Conservation (phyloP, 23 tunicate species). For the Ascidia mentula region DNA sequence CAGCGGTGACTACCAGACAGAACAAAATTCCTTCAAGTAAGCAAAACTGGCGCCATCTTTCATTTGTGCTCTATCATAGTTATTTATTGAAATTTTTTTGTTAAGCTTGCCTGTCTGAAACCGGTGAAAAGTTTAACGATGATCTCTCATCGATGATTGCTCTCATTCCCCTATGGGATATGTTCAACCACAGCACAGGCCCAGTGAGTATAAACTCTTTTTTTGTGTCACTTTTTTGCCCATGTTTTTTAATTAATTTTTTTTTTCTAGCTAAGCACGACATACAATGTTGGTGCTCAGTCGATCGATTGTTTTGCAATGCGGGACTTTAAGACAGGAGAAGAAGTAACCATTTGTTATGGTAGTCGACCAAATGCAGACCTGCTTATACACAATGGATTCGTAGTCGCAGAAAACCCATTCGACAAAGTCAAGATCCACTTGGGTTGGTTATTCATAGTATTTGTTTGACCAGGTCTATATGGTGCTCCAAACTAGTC, state of each 20-base stretch:
- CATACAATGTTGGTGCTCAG: constrained; percentile 33
- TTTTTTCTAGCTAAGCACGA: constrained; percentile 62
- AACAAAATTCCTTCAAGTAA: constrained; percentile 72
- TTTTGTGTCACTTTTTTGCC: not conserved
- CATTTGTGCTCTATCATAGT: not conserved
- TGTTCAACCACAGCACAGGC: constrained; percentile 82
- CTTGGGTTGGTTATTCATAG: constrained; percentile 41
- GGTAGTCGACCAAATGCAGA: constrained; percentile 66
- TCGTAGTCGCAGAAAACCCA: constrained; percentile 50
- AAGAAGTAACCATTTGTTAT: constrained; percentile 86
- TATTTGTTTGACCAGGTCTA: too few species aligned
- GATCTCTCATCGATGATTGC: constrained; percentile 45
- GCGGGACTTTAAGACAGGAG: constrained; percentile 62
- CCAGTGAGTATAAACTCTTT: constrained; percentile 40
- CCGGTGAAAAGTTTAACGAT: not conserved
- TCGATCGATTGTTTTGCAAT: constrained; percentile 62
- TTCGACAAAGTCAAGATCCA: constrained; percentile 54
- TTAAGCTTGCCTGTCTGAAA: not conserved
- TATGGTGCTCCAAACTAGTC: too few species aligned
- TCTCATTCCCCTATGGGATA: constrained; percentile 92
- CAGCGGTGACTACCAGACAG: constrained; percentile 77
- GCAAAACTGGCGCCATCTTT: too few species aligned
- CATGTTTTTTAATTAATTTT: not conserved
- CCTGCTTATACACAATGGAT: constrained; percentile 85
- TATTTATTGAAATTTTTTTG: not conserved